These are phyloP conservation scores for Serripes groenlandicus DNA, from an alignment of 2,888 invertebrate genomes.

Conservation along the genomic window DNA sequence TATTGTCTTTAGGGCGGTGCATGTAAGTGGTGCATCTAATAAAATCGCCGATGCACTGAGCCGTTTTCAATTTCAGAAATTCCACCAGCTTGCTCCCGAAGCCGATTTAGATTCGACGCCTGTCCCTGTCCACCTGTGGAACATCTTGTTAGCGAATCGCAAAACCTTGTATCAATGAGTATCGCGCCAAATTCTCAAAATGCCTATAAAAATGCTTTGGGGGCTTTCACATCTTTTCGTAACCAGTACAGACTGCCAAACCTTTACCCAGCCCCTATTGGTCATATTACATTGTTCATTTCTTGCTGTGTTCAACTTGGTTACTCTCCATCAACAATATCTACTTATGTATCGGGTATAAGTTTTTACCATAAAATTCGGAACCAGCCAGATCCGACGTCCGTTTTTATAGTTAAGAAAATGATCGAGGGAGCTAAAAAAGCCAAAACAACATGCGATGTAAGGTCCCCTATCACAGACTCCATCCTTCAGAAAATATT, in stretches of 20 bases:
- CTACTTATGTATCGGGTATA: conserved; percentile 22
- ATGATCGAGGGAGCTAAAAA: conserved; percentile 8
- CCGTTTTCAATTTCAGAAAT: conserved; percentile 31
- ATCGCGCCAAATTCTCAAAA: conserved; percentile 2
- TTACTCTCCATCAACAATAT: not conserved
- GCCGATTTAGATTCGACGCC: conserved; percentile 2
- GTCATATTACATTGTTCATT: not conserved
- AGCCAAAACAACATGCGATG: not conserved
- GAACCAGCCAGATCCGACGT: not conserved
- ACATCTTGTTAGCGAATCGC: conserved; percentile 17
- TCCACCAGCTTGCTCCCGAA: conserved; percentile 29
- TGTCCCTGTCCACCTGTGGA: conserved; percentile 25
- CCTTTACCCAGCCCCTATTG: conserved; percentile 10
- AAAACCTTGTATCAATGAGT: conserved; percentile 11
- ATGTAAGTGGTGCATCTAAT: conserved; percentile 35
- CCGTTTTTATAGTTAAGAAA: not conserved
- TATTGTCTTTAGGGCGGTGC: conserved; percentile 25
- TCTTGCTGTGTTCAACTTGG: not conserved
- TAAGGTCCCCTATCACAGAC: conserved; percentile 18
- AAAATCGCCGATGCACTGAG: conserved; percentile 37
- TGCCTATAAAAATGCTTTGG: conserved; percentile 15
- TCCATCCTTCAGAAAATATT: not conserved
- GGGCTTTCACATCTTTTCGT: not conserved
- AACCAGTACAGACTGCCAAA: not conserved
- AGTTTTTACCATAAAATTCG: conserved; percentile 21